phyloP scores from a whole-genome alignment of 2,113 vertebrate species.

The Ivindomyrus marchei region DNA sequence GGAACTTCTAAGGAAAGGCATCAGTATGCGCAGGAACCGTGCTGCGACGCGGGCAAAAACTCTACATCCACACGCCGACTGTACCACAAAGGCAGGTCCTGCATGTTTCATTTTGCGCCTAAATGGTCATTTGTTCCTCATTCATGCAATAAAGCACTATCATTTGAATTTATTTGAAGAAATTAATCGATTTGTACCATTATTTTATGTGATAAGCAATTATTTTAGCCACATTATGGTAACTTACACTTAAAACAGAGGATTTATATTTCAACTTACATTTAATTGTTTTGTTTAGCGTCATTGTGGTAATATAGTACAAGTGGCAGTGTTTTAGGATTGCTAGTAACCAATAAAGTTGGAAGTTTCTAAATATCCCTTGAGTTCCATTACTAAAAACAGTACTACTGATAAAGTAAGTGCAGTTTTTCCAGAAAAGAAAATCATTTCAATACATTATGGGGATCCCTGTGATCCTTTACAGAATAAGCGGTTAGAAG shows the following conservation, averaged over 20 bases:
- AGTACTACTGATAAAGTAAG: background rate
- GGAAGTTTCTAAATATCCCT: background rate
- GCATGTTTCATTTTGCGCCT: background rate
- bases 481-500: background rate
- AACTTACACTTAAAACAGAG: background rate
- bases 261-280: background rate
- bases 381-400: background rate
- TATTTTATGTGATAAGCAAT: background rate
- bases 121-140: background rate
- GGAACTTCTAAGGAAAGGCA: background rate
- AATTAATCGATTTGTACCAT: background rate
- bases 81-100: background rate
- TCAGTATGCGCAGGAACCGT: background rate
- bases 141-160: background rate
- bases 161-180: background rate
- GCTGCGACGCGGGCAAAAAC: background rate
- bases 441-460: background rate
- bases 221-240: background rate
- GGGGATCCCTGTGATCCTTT: background rate
- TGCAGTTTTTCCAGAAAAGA: background rate
- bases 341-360: background rate
- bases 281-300: background rate
- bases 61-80: background rate
- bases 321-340: background rate
- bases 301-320: background rate